Base-by-base conservation (phyloP, 2,113 vertebrate species). In the Castor canadensis region DNA sequence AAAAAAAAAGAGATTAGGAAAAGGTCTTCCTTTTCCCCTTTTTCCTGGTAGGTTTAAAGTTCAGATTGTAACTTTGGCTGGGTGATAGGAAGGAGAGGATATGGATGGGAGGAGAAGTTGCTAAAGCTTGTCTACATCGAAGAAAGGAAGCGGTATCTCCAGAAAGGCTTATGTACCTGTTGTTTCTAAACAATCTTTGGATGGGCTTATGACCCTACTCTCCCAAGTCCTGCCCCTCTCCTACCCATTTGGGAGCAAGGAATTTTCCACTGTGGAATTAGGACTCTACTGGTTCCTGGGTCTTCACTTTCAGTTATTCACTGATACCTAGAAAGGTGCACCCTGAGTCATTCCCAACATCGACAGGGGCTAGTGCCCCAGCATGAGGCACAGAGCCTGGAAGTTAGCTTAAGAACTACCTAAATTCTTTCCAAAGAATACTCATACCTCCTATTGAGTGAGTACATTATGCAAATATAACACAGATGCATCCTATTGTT, bases 11-110 rank as follows among this genome's bases (percentile, higher is more conserved):
- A 60, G 19, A 83, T 45, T 40, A 73, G 47, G 72, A 58, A 32
- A 90, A 76, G 7, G 87, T 72, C 3, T 72, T 92, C 30, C 17
- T 10, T 35, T 66, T 66, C 16, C 26, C 45, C 30, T 54, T 87
- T 76, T 77, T 52, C n/a, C 20, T 49, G 11, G 45, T 15, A 90
- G 19, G 54, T 88, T 95, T 92, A 75, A 88, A 69, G 76, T 72
- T 45, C 43, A 85, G 30, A 6, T 72, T 82, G 40, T 73, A 43
- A 75, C n/a, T 82, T 47, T 75, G 58, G 40, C 28, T 52, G 22
- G 32, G 38, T 40, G 67, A 81, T 6, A 30, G 60, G 24, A 24
- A 5, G 9, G 20, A 89, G 43, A 81, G 56, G 32, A 32, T 22
- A 54, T 30, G 2, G 35, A 13, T 24, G 40, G 5, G 32, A 40